phyloP scores from a whole-genome alignment of 2,113 vertebrate genomes.

The Terrapene triunguis region DNA sequence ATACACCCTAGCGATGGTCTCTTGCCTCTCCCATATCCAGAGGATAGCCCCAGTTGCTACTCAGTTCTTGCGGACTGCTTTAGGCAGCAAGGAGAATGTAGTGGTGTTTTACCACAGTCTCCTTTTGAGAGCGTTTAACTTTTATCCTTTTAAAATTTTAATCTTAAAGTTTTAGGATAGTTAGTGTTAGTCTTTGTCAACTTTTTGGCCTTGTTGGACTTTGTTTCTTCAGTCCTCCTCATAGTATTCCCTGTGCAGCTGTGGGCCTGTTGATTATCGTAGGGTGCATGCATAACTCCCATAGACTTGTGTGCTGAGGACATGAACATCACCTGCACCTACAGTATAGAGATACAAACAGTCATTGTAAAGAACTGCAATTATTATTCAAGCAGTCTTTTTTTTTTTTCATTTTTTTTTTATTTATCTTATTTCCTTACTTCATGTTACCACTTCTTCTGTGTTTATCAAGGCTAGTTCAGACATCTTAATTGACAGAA shows the following conservation, averaged over 20 bases:
- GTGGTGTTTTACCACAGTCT: neutral
- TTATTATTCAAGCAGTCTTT: neutral
- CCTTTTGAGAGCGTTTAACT: accelerated
- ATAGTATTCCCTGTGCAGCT: accelerated
- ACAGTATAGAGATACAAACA: neutral
- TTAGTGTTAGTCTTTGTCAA: neutral
- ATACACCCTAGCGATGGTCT: neutral
- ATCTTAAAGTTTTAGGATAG: neutral
- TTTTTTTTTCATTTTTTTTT: neutral
- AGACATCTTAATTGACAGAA: neutral
- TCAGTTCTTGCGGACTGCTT: neutral
- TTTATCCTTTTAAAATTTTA: neutral
- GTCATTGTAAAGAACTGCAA: neutral
- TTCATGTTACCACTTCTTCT: neutral
- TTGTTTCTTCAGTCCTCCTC: neutral
- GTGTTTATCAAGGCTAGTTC: neutral
- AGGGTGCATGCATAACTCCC: neutral
- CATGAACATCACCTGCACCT: neutral
- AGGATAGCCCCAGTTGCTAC: neutral
- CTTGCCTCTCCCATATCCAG: neutral
- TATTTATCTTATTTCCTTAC: neutral
- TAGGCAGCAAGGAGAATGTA: neutral
- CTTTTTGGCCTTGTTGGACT: neutral
- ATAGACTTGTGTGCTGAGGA: neutral
- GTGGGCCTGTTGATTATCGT: neutral